Conservation (phyloP, 1,140 invertebrate genomes). For the Riptortus pedestris region DNA sequence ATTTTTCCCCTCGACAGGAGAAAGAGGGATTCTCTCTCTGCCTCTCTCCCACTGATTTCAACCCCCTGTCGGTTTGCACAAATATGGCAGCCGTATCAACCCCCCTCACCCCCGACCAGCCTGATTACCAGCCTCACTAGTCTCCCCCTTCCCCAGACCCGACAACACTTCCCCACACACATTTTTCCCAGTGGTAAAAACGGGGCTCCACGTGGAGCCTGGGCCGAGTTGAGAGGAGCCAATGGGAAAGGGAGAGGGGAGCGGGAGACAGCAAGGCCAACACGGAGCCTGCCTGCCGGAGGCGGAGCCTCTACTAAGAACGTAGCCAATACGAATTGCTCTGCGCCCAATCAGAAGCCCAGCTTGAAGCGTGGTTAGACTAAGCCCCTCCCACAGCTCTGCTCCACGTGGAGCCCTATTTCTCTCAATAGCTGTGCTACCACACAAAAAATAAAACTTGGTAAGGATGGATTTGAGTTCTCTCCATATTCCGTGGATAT, state of each 20-base stretch:
- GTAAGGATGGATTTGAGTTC: slow-evolving; percentile 15
- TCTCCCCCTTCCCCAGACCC: slow-evolving; percentile 20
- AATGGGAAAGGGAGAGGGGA: background rate
- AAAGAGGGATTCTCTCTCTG: slow-evolving; percentile 23
- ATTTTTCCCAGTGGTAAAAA: slow-evolving; percentile 27
- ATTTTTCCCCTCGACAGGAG: slow-evolving; percentile 9
- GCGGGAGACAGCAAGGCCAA: too few relatives aligned
- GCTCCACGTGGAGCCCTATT: slow-evolving; percentile 27
- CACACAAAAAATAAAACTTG: slow-evolving; percentile 15
- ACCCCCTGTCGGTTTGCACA: slow-evolving; percentile 31
- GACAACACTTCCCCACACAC: slow-evolving; percentile 26
- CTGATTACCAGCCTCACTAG: slow-evolving; percentile 34
- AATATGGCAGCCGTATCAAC: slow-evolving; percentile 31
- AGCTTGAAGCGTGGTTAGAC: background rate
- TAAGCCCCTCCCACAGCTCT: slow-evolving; percentile 2
- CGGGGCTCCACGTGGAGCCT: slow-evolving; percentile 32
- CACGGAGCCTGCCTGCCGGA: too few relatives aligned
- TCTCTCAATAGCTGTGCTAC: slow-evolving; percentile 19
- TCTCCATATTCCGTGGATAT: slow-evolving; percentile 1
- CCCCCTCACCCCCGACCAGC: slow-evolving; percentile 29
- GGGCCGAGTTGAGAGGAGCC: background rate
- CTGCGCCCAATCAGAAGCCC: background rate
- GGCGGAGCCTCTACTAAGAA: slow-evolving; percentile 5
- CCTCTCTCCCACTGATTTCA: slow-evolving; percentile 30
- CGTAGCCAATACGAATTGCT: slow-evolving; percentile 15